Evolutionary conservation across 2,888 invertebrate genomes (phyloP).

Genomic region (Scaptodrosophila latifasciaeformis): DNA sequence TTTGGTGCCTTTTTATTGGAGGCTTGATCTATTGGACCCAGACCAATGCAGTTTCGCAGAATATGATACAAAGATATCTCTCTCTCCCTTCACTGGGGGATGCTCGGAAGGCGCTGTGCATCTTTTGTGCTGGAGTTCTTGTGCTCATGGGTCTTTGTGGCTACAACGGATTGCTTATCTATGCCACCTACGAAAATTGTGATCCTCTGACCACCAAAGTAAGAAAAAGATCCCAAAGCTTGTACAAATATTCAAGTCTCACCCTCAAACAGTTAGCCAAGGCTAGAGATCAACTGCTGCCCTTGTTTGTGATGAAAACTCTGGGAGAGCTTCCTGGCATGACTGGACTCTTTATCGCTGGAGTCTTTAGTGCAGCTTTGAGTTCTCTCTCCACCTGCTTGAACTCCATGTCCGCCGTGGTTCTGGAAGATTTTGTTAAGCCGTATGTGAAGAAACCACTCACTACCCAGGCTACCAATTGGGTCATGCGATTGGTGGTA

Average conservation of each 20-base stretch:
- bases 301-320: conserved; percentile 90
- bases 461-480: conserved; percentile 77
- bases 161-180: conserved; percentile 80
- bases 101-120: conserved; percentile 78
- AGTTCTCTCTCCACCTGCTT: conserved; percentile 86
- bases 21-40: conserved; percentile 87
- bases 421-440: conserved; percentile 83
- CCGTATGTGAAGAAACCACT: conserved; percentile 78
- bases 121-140: conserved; percentile 77
- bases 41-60: conserved; percentile 87
- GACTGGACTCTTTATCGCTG: conserved; percentile 90
- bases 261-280: conserved; percentile 80
- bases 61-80: conserved; percentile 90
- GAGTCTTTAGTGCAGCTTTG: no score
- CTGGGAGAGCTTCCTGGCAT: conserved; percentile 85
- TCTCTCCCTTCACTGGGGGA: conserved; percentile 82
- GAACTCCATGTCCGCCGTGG: conserved; percentile 86
- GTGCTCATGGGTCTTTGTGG: conserved; percentile 77
- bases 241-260: no score
- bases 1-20: conserved; percentile 87
- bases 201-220: conserved; percentile 81
- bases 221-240: conserved; percentile 10
- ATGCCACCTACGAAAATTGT: conserved; percentile 80
- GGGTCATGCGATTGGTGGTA: conserved; percentile 83
- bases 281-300: conserved; percentile 86